A percentile compares a stretch with the other conserved stretches of the same genome.
These are phyloP conservation scores for Hiodon alosoides DNA, from an alignment of 2,113 vertebrate species.

Conservation along the genomic window DNA sequence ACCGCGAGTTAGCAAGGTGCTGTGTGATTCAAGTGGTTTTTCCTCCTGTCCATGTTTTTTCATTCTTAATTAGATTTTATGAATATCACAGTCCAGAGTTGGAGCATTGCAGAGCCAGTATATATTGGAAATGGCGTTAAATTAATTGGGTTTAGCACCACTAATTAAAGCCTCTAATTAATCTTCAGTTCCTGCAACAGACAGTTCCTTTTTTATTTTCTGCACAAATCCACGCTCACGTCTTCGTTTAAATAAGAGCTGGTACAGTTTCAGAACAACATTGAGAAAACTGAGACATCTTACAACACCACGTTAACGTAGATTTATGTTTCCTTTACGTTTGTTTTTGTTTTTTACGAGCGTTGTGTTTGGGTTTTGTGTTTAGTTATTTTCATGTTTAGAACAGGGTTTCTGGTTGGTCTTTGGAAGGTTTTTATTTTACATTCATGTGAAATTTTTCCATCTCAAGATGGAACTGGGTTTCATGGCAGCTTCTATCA, in stretches of 20 bases:
- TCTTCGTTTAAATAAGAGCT: background rate
- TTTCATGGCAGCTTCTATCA: too few species aligned
- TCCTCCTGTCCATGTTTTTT: background rate
- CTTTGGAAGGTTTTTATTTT: too few species aligned
- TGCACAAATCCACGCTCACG: background rate
- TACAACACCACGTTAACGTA: background rate
- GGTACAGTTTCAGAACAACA: too few species aligned
- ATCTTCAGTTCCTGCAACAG: background rate
- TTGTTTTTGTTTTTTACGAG: background rate
- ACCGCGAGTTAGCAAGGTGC: too few species aligned
- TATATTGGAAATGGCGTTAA: background rate
- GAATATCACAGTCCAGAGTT: background rate
- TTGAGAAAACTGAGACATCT: background rate
- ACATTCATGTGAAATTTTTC: too few species aligned
- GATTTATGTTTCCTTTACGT: background rate
- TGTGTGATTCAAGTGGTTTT: too few species aligned
- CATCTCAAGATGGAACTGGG: too few species aligned
- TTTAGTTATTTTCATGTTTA: too few species aligned
- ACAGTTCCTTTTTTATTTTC: background rate
- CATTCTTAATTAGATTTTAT: constrained; percentile 10
- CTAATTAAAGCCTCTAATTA: constrained; percentile 1
- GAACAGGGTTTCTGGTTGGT: too few species aligned
- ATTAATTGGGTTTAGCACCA: constrained; percentile 4
- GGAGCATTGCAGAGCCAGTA: background rate
- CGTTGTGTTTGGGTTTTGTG: too few species aligned